Evolutionary conservation across 2,113 vertebrate species (phyloP), one percentile per base, ranked within the genome.

Genomic region (Nibea albiflora): DNA sequence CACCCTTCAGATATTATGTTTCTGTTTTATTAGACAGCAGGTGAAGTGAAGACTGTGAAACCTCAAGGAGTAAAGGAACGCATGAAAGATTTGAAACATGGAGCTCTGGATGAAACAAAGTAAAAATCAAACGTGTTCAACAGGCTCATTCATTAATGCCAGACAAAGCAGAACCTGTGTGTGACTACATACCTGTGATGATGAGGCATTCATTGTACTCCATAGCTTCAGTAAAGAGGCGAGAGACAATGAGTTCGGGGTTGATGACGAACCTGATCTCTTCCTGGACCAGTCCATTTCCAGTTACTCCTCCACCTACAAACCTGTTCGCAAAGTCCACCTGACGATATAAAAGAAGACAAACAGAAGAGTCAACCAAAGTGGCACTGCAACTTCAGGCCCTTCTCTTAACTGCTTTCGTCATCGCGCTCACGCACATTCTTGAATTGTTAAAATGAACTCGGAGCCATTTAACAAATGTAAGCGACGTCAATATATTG

Each of bases 221-320:
- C 94, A 99, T 84, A 57, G 95, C 96, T 94, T 99, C 98, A 54
- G 98, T 99, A 93, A 99, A 97, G 74, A 99, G 98, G 70, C 98
- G 96, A 4, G 98, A 97, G 62, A 97, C 95, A 56, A 99, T 99
- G 92, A 99, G 95, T 84, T 99, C 98, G 11, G 98, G 96, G 90
- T 99, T 99, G 89, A 99, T 99, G 89, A 99, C 75, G 92, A 99
- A 99, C 4, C 98, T 94, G 85, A 99, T 99, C 94, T 99, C 98
- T 95, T 99, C 98, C 89, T 99, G 98, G 19, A 99, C 98, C 71
- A 99, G 94, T 63, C 98, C 98, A 58, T 94, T 94, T 71, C 98
- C 95, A 0, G 97, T 99, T 68, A 99, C 97, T 71, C 98, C 98
- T 77, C 98, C 98, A 81, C 98, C 98, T 77, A 99, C 97, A 89